Conservation (phyloP, 2,888 invertebrate species). For the Pycnomerus fuliginosus region DNA sequence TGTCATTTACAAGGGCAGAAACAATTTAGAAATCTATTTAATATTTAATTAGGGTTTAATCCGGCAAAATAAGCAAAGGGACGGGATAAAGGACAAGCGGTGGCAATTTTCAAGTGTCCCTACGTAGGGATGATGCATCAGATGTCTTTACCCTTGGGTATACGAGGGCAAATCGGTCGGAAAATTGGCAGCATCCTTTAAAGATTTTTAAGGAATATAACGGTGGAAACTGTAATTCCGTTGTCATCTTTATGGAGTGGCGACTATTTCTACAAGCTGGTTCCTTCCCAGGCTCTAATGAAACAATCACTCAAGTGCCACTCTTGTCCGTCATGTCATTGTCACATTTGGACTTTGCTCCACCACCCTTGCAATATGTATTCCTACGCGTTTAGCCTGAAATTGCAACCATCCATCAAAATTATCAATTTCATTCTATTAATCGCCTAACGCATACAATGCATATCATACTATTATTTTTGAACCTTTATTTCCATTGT, state of each 20-base stretch:
- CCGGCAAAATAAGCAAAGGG: constrained; percentile 28
- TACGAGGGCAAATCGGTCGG: constrained; percentile 36
- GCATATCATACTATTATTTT: no score
- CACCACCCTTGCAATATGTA: constrained; percentile 18
- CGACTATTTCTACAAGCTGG: constrained; percentile 23
- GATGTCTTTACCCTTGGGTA: constrained; percentile 31
- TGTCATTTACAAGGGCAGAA: constrained; percentile 27
- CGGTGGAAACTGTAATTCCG: constrained; percentile 1
- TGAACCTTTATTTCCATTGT: no score
- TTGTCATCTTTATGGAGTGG: constrained; percentile 21
- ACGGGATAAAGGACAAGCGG: constrained; percentile 26
- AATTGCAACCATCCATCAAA: constrained; percentile 14
- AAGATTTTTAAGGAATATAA: not conserved
- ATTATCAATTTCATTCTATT: no score
- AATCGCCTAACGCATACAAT: no score
- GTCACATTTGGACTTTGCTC: constrained; percentile 19
- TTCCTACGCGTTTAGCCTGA: constrained; percentile 10
- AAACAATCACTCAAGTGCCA: constrained; percentile 27
- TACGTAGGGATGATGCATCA: constrained; percentile 26
- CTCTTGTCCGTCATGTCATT: constrained; percentile 24
- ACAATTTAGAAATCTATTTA: constrained; percentile 28
- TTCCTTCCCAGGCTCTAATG: constrained; percentile 23
- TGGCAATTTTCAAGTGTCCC: constrained; percentile 28
- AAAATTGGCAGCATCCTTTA: constrained; percentile 31
- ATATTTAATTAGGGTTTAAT: constrained; percentile 30